Base-by-base conservation (phyloP, 2,888 invertebrate species). In the Leptura quadrifasciata region DNA sequence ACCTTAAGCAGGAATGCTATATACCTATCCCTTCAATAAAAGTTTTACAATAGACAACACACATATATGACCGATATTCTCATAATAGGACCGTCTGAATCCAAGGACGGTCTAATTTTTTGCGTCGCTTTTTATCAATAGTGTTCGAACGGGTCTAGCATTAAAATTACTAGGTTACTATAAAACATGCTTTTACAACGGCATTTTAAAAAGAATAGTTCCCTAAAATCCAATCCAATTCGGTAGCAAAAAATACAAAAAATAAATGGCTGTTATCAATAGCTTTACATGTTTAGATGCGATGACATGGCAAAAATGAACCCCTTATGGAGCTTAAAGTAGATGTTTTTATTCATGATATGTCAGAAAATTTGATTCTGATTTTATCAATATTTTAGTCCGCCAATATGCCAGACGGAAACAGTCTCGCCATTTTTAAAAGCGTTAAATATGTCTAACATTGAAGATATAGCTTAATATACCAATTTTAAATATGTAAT, bases 291-390 rank as follows among this genome's bases (percentile, higher is more conserved):
- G 47, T 71, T 61, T 39, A 47, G 20, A 52, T n/a, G 71, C 52
- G 71, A 71, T 71, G 71, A 71, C 71, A 39, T 24, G 27, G 71
- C 71, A 52, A 18, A 69, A 61, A n/a, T 27, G 52, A 71, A 24
- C 71, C 71, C 71, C 71, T 61, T 18, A 17, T 27, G 9, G 21
- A 39, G 61, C 8, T 52, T 61, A 61, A 71, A 71, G 61, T 71
- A 18, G 60, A 71, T 71, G 71, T 71, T 61, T 71, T 71, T 71
- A 71, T 71, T 52, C 71, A 61, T 61, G 71, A 52, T 61, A 57
- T 47, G 52, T 35, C 52, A 24, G 65, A 65, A 65, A 65, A 65
- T 65, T 65, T 65, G 65, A 52, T 61, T 65, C 21, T 21, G 65
- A 65, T 52, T 65, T 65, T 24, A 65, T 65, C 52, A 52, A 65